phyloP scores from a whole-genome alignment of 37 sponge, comb jelly and placozoan species.

The Oscarella lobularis region DNA sequence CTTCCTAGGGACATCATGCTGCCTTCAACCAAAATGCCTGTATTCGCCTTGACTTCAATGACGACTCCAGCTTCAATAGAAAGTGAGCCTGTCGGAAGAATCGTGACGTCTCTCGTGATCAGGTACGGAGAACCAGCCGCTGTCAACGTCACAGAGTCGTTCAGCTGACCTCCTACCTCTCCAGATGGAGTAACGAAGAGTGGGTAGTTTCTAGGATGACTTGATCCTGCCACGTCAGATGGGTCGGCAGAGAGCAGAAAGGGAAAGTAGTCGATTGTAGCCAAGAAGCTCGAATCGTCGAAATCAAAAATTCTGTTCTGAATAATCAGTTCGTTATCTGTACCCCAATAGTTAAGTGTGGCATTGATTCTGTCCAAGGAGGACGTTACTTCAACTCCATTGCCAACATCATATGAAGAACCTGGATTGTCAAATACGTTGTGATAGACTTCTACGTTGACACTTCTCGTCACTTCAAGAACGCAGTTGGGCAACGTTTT shows the following conservation, averaged over 20 bases:
- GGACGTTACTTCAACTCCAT: neutral
- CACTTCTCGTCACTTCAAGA: neutral
- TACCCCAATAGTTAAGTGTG: neutral
- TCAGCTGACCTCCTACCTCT: neutral
- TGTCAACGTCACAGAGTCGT: neutral
- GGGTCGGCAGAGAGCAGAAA: neutral
- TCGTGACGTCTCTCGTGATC: neutral
- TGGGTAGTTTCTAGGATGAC: neutral
- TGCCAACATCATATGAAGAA: neutral
- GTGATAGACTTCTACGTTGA: neutral
- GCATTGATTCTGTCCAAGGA: neutral
- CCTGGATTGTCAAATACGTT: neutral
- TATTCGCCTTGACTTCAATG: neutral
- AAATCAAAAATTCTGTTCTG: neutral
- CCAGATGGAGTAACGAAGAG: neutral
- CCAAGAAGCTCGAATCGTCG: neutral
- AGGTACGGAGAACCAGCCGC: neutral
- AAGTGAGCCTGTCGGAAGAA: neutral
- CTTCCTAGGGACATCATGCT: neutral
- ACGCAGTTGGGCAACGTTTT: too few species aligned
- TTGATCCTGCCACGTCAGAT: neutral
- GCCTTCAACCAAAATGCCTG: neutral
- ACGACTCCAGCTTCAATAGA: neutral
- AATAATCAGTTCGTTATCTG: neutral
- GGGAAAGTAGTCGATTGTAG: neutral